Percentiles rank a stretch among this genome's conserved stretches.
These are phyloP conservation scores for Ostrea edulis DNA, from an alignment of 1,140 invertebrate species.

Conservation along the genomic window DNA sequence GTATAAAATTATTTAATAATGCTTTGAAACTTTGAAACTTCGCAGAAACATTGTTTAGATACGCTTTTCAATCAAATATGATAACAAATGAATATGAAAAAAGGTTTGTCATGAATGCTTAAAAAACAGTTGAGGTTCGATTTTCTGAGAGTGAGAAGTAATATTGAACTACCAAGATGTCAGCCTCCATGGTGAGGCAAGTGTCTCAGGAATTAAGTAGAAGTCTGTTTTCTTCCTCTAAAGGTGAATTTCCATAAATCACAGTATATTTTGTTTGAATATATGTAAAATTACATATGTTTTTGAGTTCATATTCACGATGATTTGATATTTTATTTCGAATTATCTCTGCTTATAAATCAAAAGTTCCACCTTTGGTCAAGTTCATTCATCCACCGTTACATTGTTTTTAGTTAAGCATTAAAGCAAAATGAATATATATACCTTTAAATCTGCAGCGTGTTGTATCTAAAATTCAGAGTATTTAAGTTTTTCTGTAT, in stretches of 20 bases:
- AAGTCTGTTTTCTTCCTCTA: background rate
- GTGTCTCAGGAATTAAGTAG: background rate
- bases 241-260: background rate
- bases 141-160: no score
- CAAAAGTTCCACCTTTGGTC: background rate
- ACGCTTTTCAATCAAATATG: background rate
- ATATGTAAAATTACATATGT: background rate
- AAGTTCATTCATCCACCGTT: no score
- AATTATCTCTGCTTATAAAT: background rate
- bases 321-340: background rate
- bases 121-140: no score
- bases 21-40: no score
- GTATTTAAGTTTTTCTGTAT: no score
- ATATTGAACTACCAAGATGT: conserved; percentile 40
- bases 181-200: conserved; percentile 49
- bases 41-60: background rate
- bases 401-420: no score
- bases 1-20: no score
- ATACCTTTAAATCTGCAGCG: no score
- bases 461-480: no score
- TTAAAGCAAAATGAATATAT: no score
- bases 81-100: background rate
- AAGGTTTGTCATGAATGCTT: no score
- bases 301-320: background rate
- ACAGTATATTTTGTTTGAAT: background rate